Conservation (phyloP, 1,140 invertebrate genomes). For the Coenobita brevimanus region DNA sequence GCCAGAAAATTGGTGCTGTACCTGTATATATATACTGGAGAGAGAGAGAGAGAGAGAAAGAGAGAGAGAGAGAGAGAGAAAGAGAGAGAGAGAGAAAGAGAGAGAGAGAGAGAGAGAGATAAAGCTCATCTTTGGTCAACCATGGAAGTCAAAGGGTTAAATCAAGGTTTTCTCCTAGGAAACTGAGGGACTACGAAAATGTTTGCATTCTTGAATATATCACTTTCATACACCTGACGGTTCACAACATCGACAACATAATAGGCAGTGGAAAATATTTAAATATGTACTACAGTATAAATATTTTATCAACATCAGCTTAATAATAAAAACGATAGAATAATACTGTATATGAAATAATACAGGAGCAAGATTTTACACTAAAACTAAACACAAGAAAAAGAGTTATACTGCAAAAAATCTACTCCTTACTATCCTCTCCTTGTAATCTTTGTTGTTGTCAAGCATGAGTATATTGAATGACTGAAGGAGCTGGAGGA, state of each 20-base stretch:
- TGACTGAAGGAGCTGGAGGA: constrained; percentile 4
- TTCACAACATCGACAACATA: too few species aligned
- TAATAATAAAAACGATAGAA: neutral
- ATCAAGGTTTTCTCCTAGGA: too few species aligned
- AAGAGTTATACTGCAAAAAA: neutral
- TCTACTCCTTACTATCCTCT: constrained; percentile 35
- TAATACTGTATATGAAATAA: neutral
- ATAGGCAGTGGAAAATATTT: neutral
- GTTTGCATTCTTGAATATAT: too few species aligned
- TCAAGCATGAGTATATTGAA: constrained; percentile 26
- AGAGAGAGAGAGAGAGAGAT: too few species aligned
- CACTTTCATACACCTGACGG: too few species aligned
- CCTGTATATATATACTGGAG: too few species aligned
- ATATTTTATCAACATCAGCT: neutral
- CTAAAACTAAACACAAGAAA: neutral
- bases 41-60: neutral
- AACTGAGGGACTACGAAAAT: too few species aligned
- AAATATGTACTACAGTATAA: neutral
- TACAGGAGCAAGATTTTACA: neutral
- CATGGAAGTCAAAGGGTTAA: too few species aligned
- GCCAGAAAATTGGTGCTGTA: too few species aligned
- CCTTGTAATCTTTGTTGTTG: constrained; percentile 7
- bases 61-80: neutral
- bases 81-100: neutral
- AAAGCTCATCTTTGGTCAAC: neutral